Percentiles rank a stretch among this genome's conserved stretches.
Evolutionary conservation across 2,797 vertebrate species (phyloP).

Genomic region (Carduelis carduelis): DNA sequence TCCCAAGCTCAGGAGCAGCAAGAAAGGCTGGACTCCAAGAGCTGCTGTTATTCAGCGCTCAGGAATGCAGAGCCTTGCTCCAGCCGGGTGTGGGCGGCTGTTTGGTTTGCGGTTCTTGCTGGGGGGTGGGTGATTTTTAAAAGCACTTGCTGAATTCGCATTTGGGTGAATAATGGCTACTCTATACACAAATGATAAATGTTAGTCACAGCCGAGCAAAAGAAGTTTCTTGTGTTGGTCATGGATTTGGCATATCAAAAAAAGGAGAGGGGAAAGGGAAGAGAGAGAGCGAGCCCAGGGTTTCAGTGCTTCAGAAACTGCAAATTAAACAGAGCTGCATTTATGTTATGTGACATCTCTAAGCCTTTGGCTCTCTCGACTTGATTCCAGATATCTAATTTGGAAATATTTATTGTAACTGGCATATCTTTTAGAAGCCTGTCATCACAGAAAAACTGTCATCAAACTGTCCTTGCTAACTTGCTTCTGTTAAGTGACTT

Average conservation of each 20-base stretch:
- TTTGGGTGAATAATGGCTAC: constrained; percentile 72
- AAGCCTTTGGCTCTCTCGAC: constrained; percentile 22
- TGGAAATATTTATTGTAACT: constrained; percentile 48
- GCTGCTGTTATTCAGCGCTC: constrained; percentile 68
- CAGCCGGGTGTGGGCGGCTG: constrained; percentile 76
- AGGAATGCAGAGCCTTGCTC: constrained; percentile 76
- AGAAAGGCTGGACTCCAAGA: background rate
- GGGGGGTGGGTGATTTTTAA: constrained; percentile 74
- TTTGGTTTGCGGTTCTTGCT: constrained; percentile 79
- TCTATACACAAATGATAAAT: constrained; percentile 69
- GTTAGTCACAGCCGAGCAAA: constrained; percentile 61
- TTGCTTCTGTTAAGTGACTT: background rate
- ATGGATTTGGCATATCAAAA: constrained; percentile 52
- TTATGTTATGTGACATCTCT: constrained; percentile 58
- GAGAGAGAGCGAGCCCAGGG: background rate
- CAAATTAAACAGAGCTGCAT: constrained; percentile 2
- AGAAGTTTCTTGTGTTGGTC: constrained; percentile 46
- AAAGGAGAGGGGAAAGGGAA: background rate
- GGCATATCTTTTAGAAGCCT: constrained; percentile 35
- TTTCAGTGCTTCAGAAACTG: constrained; percentile 5
- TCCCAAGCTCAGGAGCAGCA: background rate
- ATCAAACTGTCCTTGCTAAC: background rate
- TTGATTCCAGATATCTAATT: constrained; percentile 34
- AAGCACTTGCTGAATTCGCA: constrained; percentile 66
- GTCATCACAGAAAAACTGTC: background rate